Conservation (phyloP, 2,113 vertebrate species). For the Redunca redunca region DNA sequence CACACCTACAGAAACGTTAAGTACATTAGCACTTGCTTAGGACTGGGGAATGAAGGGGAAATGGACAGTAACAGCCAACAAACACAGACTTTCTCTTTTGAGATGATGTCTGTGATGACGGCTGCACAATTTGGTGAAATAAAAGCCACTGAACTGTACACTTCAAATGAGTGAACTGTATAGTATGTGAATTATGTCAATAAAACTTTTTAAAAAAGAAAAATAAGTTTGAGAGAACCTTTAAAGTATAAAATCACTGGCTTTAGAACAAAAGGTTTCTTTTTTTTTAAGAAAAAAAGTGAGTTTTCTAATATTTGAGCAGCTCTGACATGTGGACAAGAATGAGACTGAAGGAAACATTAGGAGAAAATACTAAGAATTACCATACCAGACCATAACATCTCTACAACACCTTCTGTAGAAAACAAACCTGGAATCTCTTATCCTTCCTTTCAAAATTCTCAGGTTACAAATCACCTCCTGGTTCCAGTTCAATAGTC, state of each 20-base stretch:
- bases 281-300: neutral
- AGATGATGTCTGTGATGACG: neutral
- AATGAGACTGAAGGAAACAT: neutral
- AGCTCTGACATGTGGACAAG: conserved; percentile 15
- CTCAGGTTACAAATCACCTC: conserved; percentile 9
- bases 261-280: neutral
- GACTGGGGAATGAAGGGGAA: neutral
- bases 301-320: neutral
- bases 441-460: conserved; percentile 37
- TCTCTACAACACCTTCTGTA: neutral
- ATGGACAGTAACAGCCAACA: neutral
- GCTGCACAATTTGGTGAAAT: neutral
- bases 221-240: neutral
- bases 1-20: neutral
- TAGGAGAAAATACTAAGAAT: conserved; percentile 32
- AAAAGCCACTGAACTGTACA: neutral
- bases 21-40: neutral
- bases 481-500: neutral
- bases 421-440: conserved; percentile 23
- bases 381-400: neutral
- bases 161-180: neutral
- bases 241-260: neutral
- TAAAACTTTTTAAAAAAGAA: neutral
- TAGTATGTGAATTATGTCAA: neutral
- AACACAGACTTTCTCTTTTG: neutral